Conservation (phyloP, 2,113 vertebrate species). For the Empidonax alnorum region DNA sequence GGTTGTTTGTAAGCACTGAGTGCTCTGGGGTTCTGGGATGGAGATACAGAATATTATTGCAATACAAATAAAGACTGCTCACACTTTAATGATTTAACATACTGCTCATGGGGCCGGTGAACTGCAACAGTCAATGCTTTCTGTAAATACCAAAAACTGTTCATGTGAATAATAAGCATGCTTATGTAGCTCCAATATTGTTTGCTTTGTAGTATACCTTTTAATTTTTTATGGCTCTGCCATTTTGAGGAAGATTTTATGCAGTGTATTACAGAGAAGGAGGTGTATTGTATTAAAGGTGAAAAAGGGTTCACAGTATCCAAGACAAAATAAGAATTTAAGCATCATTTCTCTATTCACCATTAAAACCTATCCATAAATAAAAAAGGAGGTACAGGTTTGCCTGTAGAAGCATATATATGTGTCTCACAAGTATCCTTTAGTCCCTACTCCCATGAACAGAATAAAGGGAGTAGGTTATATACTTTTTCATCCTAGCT, state of each 20-base stretch:
- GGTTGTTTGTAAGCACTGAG: neutral
- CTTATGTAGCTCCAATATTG: neutral
- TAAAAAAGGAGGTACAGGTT: neutral
- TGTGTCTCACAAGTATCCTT: neutral
- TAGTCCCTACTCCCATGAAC: neutral
- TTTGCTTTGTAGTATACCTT: constrained; percentile 15
- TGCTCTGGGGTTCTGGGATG: neutral
- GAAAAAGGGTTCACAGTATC: neutral
- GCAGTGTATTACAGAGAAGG: neutral
- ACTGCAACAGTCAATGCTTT: constrained; percentile 31
- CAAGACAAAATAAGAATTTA: neutral
- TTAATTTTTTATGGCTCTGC: constrained; percentile 37
- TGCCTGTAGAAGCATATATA: neutral
- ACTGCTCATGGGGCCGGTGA: neutral
- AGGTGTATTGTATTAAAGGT: neutral
- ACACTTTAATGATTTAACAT: constrained; percentile 6
- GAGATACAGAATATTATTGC: neutral
- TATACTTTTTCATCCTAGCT: neutral
- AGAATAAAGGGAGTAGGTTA: neutral
- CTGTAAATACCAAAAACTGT: constrained; percentile 19
- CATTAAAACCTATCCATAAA: neutral
- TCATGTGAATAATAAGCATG: constrained; percentile 13
- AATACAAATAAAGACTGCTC: constrained; percentile 14
- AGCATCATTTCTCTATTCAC: neutral
- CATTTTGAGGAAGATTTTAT: neutral